A percentile compares a stretch with the other conserved stretches of the same genome.
phyloP scores from a whole-genome alignment of 2,113 vertebrate species.

The Antechinus stuartii region DNA sequence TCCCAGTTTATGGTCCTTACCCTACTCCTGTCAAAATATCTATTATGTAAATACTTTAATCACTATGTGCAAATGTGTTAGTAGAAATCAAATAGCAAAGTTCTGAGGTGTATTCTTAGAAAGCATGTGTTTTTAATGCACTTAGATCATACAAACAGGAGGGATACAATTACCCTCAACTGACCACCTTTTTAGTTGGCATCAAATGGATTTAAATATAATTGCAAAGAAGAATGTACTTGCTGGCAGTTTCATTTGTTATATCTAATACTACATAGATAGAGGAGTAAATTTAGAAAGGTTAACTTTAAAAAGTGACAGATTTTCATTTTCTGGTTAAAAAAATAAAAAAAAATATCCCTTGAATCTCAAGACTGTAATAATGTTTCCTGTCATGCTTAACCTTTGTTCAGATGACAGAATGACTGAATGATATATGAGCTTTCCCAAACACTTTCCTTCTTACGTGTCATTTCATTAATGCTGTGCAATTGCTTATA shows the following conservation, averaged over 20 bases:
- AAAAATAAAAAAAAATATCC: neutral
- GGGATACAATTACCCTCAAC: neutral
- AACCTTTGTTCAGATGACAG: neutral
- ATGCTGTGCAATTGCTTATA: neutral
- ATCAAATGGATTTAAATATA: neutral
- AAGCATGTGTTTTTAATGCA: neutral
- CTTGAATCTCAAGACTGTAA: neutral
- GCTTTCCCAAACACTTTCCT: neutral
- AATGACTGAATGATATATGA: constrained; percentile 18
- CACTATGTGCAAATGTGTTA: neutral
- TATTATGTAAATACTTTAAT: neutral
- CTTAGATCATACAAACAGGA: neutral
- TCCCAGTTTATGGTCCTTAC: neutral
- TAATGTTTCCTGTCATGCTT: neutral
- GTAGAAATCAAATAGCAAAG: neutral
- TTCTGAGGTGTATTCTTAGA: neutral
- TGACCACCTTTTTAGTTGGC: neutral
- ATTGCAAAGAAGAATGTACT: neutral
- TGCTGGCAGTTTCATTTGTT: neutral
- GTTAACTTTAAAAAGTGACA: constrained; percentile 14
- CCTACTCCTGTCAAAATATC: neutral
- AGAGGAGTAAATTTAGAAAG: neutral
- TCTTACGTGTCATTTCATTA: neutral
- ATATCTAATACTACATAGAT: neutral
- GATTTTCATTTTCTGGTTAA: constrained; percentile 24